These are phyloP conservation scores for Connochaetes taurinus DNA, from an alignment of 2,113 vertebrate genomes.

Conservation along the genomic window DNA sequence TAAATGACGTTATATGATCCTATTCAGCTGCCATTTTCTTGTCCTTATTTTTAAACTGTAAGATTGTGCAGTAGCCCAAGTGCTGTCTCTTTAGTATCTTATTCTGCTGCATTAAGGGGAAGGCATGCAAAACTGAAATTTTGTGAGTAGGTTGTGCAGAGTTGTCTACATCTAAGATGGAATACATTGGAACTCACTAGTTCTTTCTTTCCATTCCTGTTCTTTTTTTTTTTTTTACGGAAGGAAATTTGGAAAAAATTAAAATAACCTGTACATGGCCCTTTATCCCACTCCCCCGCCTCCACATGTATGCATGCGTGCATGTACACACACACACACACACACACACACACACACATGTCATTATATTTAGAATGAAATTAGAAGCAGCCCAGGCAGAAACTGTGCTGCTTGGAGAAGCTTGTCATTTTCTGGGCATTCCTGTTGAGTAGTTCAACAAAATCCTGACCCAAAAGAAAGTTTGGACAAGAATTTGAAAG, in stretches of 20 bases:
- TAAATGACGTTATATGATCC: not conserved
- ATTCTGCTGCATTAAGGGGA: not conserved
- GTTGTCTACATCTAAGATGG: not conserved
- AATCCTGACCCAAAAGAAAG: not conserved
- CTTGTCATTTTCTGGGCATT: not conserved
- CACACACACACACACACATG: not conserved
- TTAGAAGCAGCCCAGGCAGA: not conserved
- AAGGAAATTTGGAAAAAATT: not conserved
- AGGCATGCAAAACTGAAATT: not conserved
- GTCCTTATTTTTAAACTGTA: not conserved
- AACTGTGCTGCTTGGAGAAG: not conserved
- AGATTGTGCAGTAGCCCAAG: not conserved
- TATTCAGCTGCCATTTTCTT: not conserved
- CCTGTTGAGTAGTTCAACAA: not conserved
- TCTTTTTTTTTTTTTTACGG: not conserved
- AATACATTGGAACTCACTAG: not conserved
- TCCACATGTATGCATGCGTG: fast-evolving
- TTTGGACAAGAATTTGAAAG: not conserved
- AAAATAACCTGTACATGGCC: not conserved
- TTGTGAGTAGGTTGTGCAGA: not conserved
- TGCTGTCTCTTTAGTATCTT: not conserved
- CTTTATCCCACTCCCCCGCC: fast-evolving
- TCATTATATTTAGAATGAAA: not conserved
- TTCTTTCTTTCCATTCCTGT: not conserved
- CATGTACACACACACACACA: fast-evolving